Evolutionary conservation across 2,113 vertebrate genomes (phyloP), one percentile per base, ranked within the genome.

Genomic region (Seriola quinqueradiata): DNA sequence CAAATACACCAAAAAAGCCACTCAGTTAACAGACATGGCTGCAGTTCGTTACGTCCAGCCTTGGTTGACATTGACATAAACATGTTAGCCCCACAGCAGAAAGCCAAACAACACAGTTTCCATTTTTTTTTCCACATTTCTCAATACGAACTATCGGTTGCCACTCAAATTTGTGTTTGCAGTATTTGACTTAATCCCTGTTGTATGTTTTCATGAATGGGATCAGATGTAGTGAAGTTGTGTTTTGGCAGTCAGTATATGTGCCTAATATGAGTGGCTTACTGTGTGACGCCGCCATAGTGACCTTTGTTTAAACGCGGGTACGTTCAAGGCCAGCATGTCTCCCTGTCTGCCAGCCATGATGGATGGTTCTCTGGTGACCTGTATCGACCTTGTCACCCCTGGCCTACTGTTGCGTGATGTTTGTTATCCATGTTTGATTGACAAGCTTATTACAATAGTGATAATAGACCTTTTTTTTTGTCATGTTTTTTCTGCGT

Each of bases 341-440:
- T 88, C 65, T 85, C 77, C 76, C 77, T 73, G 88, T 90, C 90
- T 85, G 73, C 54, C 83, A 48, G 74, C 71, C 71, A 83, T 93
- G 93, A 94, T 87, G 80, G 88, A 94, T 93, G 87, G 75, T 61
- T 76, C 59, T 84, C 60, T n/a, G 34, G 66, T 86, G 90, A 91
- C 92, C 93, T 81, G 12, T 63, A 7, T 75, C 54, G 58, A 92
- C 92, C 90, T 67, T 10, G 61, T 82, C 83, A 71, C 84, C 88
- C 73, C 6, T 28, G 19, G 40, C 77, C 75, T 25, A 70, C 81
- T 79, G 70, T 81, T 82, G 65, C 82, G 80, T 58, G 21, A 69
- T 77, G 42, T 87, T 90, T 85, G 71, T 70, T 72, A 28, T 63
- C 66, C n/a, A 61, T 79, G 4, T 55, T 68, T 91, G 88, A 93